A percentile compares a stretch with the other conserved stretches of the same genome.
These are phyloP conservation scores for Drosophila subquinaria DNA, from an alignment of 2,888 invertebrate species.

Conservation along the genomic window DNA sequence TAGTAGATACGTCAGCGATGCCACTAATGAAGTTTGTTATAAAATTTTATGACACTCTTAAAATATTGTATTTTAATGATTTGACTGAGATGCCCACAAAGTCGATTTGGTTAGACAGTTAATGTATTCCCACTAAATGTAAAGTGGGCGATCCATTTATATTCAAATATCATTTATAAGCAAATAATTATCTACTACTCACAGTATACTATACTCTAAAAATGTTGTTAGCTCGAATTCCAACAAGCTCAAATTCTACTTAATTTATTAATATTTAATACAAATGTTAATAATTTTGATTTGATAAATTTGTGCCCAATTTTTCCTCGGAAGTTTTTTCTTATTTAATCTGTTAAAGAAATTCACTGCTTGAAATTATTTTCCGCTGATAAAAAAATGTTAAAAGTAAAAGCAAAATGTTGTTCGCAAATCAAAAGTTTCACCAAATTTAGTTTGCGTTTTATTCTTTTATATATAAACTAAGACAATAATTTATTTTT, in stretches of 20 bases:
- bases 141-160: slow-evolving; percentile 65
- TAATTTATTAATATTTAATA: neutral
- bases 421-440: neutral
- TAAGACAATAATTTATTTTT: neutral
- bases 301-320: neutral
- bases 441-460: neutral
- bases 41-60: slow-evolving; percentile 72
- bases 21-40: slow-evolving; percentile 82
- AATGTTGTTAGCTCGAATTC: neutral
- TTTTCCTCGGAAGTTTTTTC: neutral
- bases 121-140: slow-evolving; percentile 56
- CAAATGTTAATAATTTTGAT: neutral
- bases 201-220: slow-evolving; percentile 21
- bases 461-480: neutral
- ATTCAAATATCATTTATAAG: slow-evolving; percentile 62
- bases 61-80: slow-evolving; percentile 83
- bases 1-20: slow-evolving; percentile 33
- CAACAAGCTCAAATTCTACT: neutral
- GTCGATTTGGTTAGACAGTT: slow-evolving; percentile 23
- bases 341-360: neutral
- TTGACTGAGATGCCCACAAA: slow-evolving; percentile 42
- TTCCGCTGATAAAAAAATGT: too few relatives aligned
- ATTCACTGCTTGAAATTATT: neutral
- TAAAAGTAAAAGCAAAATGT: too few relatives aligned
- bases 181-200: slow-evolving; percentile 32